Conservation (phyloP, 2,113 vertebrate species). For the Xenotilapia leptura region DNA sequence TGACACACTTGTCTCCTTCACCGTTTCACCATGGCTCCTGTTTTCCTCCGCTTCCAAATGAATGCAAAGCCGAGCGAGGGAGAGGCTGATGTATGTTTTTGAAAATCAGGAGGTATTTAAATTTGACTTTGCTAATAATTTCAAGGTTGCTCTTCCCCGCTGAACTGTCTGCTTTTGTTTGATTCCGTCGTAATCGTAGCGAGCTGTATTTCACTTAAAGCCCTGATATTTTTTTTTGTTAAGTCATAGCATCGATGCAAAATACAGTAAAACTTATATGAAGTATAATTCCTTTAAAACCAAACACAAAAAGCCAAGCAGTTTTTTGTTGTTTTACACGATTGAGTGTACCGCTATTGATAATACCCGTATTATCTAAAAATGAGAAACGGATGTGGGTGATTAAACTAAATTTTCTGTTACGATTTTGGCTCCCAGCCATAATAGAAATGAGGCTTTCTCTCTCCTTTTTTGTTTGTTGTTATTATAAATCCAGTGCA, state of each 20-base stretch:
- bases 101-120: constrained; percentile 1
- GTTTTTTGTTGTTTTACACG: background rate
- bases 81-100: background rate
- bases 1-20: constrained; percentile 16
- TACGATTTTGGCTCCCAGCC: background rate
- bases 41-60: background rate
- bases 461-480: background rate
- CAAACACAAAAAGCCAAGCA: background rate
- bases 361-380: background rate
- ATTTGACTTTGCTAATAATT: constrained; percentile 20
- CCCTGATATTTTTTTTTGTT: background rate
- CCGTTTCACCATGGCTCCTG: background rate
- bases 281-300: background rate
- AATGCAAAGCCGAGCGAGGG: background rate
- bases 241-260: background rate
- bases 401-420: background rate
- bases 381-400: background rate
- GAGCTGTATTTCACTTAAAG: background rate
- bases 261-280: background rate
- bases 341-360: background rate
- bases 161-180: background rate
- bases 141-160: background rate
- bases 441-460: background rate
- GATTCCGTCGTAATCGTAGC: background rate
- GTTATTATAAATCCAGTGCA: background rate